phyloP scores from a whole-genome alignment of 2,797 vertebrate species.

The Sebastes baramenuke region DNA sequence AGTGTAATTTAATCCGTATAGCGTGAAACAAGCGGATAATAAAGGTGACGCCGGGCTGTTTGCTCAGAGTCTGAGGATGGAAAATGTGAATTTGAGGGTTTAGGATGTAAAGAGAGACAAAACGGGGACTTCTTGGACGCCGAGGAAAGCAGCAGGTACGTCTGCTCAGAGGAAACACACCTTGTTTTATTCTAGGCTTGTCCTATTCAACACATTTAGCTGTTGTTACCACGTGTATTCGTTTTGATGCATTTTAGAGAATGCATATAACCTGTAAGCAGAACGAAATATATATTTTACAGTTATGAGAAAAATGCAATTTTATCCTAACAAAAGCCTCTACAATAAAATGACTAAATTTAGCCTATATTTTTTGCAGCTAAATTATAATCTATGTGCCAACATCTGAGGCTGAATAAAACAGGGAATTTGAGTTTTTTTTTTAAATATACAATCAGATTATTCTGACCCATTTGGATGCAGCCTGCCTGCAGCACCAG shows the following conservation, averaged over 20 bases:
- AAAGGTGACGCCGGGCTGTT: constrained; percentile 63
- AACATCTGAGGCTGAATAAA: background rate
- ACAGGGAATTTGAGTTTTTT: background rate
- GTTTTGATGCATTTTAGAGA: constrained; percentile 4
- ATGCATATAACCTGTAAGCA: background rate
- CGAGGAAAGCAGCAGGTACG: constrained; percentile 69
- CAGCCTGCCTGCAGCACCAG: constrained; percentile 29
- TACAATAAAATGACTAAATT: background rate
- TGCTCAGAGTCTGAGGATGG: constrained; percentile 42
- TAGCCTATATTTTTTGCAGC: background rate
- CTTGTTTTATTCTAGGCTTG: constrained; percentile 22
- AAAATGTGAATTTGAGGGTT: constrained; percentile 27
- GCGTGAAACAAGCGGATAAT: constrained; percentile 76
- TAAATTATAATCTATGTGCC: background rate
- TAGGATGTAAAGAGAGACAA: constrained; percentile 34
- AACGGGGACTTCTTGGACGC: constrained; percentile 22
- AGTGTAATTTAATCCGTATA: constrained; percentile 62
- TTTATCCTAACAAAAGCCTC: background rate
- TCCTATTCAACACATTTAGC: background rate
- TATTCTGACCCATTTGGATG: constrained; percentile 56
- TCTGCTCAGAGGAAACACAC: constrained; percentile 38
- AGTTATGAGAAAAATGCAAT: background rate
- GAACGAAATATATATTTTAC: constrained; percentile 1
- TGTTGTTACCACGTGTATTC: background rate
- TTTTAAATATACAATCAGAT: background rate